Base-by-base conservation (phyloP, 2,797 vertebrate genomes). In the Zalophus californianus region DNA sequence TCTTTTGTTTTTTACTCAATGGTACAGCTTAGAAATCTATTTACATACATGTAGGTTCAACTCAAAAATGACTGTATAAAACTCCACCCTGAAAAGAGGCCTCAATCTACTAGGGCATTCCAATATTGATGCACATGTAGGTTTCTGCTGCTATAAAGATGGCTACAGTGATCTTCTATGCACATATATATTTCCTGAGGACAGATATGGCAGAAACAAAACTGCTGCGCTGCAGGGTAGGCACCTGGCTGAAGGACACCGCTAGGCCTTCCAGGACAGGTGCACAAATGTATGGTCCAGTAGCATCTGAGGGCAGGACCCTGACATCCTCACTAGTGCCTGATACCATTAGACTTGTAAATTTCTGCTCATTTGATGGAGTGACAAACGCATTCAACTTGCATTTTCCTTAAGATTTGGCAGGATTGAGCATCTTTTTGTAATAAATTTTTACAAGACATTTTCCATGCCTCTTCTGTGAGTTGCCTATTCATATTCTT, bases 1-100 rank as follows among this genome's bases (percentile, higher is more conserved):
- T 27, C 52, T 72, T 75, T 75, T 48, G 70, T 52, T 54, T 94
- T 86, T 60, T 23, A 64, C 62, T 92, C 75, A 91, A 35, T n/a
- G 56, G 72, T 93, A 78, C 56, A 62, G 78, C 90, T 94, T 82
- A 82, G 27, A 83, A 25, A 84, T 70, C 52, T 85, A 41, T 95
- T 94, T 84, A 80, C 80, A 90, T 66, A 66, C n/a, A 66, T 56
- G 66, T 32, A 94, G 58, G 35, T 66, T 72, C 80, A 70, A 50
- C 41, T 92, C 56, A 12, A 29, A 77, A 85, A 29, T 41, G 85
- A 58, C 77, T 66, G 6, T 56, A 73, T 80, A 50, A 92, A 83
- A 44, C 48, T 50, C 50, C 58, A 41, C 4, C 44, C 87, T 90
- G 50, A 52, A 80, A 94, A 89, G 89, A 86, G 38, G 56, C 25